Evolutionary conservation across 2,113 vertebrate genomes (phyloP).

Genomic region (Prionailurus bengalensis): DNA sequence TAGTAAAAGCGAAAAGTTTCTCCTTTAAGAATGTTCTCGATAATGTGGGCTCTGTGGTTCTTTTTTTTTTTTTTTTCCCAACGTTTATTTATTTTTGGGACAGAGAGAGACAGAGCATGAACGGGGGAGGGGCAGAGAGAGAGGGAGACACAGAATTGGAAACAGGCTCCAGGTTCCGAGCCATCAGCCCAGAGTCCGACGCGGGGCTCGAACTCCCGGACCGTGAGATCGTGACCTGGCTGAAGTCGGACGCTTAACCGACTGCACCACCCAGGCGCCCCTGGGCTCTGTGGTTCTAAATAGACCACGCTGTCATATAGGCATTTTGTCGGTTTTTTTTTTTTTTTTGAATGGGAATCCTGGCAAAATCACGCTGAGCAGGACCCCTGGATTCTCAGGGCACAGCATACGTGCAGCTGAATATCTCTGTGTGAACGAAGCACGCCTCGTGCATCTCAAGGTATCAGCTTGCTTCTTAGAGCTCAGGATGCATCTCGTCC

Average conservation of each 20-base stretch:
- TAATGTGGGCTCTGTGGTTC: too few relatives aligned
- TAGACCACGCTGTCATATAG: fast-evolving
- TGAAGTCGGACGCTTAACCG: too few relatives aligned
- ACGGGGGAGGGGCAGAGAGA: too few relatives aligned
- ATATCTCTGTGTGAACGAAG: background rate
- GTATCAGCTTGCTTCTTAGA: background rate
- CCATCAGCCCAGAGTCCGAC: too few relatives aligned
- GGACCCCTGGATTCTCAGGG: background rate
- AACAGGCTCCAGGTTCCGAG: too few relatives aligned
- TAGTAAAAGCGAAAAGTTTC: background rate
- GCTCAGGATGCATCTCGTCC: fast-evolving
- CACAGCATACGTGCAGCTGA: fast-evolving
- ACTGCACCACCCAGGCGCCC: too few relatives aligned
- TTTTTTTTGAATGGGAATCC: background rate
- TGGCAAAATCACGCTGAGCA: background rate
- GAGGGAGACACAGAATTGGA: too few relatives aligned
- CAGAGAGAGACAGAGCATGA: too few relatives aligned
- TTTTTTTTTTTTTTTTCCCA: background rate
- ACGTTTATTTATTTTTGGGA: too few relatives aligned
- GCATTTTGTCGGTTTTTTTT: fast-evolving
- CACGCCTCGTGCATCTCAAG: fast-evolving
- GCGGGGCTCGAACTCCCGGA: too few relatives aligned
- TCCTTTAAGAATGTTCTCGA: background rate
- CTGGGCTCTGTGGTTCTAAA: fast-evolving
- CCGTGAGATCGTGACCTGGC: too few relatives aligned